phyloP scores from a whole-genome alignment of 1,140 invertebrate genomes.

The Diabrotica virgifera region DNA sequence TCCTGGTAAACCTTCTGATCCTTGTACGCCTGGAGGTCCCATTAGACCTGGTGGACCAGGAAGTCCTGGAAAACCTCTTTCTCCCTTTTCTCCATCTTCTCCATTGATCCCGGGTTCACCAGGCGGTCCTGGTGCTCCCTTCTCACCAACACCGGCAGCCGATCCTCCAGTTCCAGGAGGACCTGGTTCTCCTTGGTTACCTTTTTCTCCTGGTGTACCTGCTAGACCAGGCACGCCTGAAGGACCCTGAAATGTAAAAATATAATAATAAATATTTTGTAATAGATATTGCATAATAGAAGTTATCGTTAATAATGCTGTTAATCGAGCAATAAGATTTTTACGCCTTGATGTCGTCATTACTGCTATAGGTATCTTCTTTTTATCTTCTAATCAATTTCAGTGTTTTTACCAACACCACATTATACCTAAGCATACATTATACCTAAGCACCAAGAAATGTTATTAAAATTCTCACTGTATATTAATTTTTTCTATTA shows the following conservation, averaged over 20 bases:
- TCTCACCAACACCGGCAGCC: neutral
- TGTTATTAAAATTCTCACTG: too few relatives aligned
- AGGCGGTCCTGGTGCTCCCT: conserved; percentile 50
- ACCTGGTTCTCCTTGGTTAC: conserved; percentile 52
- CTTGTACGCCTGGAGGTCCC: conserved; percentile 50
- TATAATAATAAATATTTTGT: too few relatives aligned
- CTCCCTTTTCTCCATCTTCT: conserved; percentile 54
- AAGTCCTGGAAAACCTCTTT: conserved; percentile 54
- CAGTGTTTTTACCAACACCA: too few relatives aligned
- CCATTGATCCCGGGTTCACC: conserved; percentile 66
- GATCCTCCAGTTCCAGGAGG: conserved; percentile 52
- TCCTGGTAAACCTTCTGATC: conserved; percentile 46
- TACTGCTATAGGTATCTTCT: too few relatives aligned
- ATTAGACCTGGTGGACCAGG: conserved; percentile 43
- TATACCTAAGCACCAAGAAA: too few relatives aligned
- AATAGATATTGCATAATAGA: too few relatives aligned
- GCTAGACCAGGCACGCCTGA: conserved; percentile 37
- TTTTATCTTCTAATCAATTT: too few relatives aligned
- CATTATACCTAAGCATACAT: too few relatives aligned
- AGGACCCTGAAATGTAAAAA: conserved; percentile 33
- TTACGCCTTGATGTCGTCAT: too few relatives aligned
- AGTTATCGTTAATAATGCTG: too few relatives aligned
- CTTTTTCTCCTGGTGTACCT: conserved; percentile 52
- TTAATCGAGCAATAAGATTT: too few relatives aligned
- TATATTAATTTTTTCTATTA: too few relatives aligned